These are phyloP conservation scores for Synergus laeviventris DNA, from an alignment of 2,888 invertebrate genomes.

Conservation along the genomic window DNA sequence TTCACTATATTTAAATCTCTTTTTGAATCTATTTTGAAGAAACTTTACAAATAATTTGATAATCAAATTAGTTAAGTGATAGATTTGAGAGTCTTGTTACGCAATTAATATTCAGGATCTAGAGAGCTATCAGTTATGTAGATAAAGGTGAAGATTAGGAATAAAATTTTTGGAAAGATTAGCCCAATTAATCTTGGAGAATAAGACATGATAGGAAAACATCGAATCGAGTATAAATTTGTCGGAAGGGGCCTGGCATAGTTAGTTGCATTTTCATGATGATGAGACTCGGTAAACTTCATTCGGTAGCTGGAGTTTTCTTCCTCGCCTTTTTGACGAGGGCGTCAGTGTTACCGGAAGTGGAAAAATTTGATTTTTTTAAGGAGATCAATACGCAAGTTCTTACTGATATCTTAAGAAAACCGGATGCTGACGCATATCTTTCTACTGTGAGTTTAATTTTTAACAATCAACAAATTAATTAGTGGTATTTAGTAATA, in stretches of 20 bases:
- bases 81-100: neutral
- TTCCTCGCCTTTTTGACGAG: conserved; percentile 20
- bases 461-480: neutral
- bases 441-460: conserved; percentile 41
- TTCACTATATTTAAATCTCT: too few relatives aligned
- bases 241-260: neutral
- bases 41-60: too few relatives aligned
- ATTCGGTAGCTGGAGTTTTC: conserved; percentile 41
- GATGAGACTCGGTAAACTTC: conserved; percentile 24
- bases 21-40: neutral
- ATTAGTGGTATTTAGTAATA: too few relatives aligned
- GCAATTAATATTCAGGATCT: neutral
- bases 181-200: conserved; percentile 12
- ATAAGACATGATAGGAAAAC: conserved; percentile 1
- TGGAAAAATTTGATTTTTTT: neutral
- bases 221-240: conserved; percentile 8
- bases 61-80: neutral
- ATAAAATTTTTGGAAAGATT: conserved; percentile 15
- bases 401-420: conserved; percentile 4
- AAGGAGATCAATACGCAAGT: neutral
- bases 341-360: conserved; percentile 25
- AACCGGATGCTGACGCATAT: conserved; percentile 42
- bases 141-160: conserved; percentile 34
- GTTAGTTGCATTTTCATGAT: conserved; percentile 39
- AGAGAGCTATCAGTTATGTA: neutral